Evolutionary conservation across 2,888 invertebrate genomes (phyloP).

Genomic region (Lasius platythorax): DNA sequence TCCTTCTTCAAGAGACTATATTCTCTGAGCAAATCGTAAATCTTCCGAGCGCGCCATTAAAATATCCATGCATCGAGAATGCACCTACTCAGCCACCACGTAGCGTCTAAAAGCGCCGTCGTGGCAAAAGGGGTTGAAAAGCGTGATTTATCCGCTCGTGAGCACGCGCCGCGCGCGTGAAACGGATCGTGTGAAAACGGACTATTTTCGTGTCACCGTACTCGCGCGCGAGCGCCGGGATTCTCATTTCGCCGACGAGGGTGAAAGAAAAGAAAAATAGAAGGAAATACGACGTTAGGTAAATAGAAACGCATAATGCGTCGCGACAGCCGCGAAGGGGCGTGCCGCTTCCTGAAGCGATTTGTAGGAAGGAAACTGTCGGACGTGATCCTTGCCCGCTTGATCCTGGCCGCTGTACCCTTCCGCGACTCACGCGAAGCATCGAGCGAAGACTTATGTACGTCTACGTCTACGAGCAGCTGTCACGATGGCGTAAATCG

Average conservation of each 20-base stretch:
- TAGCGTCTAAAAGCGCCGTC: slow-evolving; percentile 52
- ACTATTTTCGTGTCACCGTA: slow-evolving; percentile 64
- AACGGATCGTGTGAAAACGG: slow-evolving; percentile 27
- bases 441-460: slow-evolving; percentile 63
- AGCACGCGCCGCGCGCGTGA: slow-evolving; percentile 43
- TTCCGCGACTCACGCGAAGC: slow-evolving; percentile 67
- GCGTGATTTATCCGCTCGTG: slow-evolving; percentile 55
- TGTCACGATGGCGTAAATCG: slow-evolving; percentile 70
- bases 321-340: slow-evolving; percentile 81
- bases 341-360: slow-evolving; percentile 84
- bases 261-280: slow-evolving; percentile 20
- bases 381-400: slow-evolving; percentile 82
- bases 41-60: slow-evolving; percentile 26
- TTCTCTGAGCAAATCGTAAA: slow-evolving; percentile 17
- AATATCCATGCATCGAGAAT: slow-evolving; percentile 44
- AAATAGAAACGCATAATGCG: slow-evolving; percentile 75
- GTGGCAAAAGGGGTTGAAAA: slow-evolving; percentile 58
- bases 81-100: slow-evolving; percentile 39
- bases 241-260: slow-evolving; percentile 51
- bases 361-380: slow-evolving; percentile 79
- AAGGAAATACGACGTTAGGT: slow-evolving; percentile 61
- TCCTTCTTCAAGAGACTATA: neutral
- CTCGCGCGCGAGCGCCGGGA: slow-evolving; percentile 25
- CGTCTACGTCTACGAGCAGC: slow-evolving; percentile 65
- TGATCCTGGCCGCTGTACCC: slow-evolving; percentile 74